Percentiles rank a stretch among this genome's conserved stretches.
Conservation (phyloP, 2,888 invertebrate genomes). For the Stenodema calcarata region DNA sequence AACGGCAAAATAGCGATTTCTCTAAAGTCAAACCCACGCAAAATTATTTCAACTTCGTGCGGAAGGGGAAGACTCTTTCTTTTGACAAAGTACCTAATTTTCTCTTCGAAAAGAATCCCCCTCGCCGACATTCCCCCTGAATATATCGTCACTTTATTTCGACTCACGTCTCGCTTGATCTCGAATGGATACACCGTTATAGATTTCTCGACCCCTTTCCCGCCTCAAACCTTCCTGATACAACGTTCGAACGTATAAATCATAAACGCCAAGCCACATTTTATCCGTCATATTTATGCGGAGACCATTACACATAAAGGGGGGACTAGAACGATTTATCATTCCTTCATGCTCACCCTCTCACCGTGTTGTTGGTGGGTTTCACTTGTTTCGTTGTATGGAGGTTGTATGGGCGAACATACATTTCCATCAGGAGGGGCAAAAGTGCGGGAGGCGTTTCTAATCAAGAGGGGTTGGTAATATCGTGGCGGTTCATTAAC, state of each 20-base stretch:
- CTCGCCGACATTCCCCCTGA: conserved; percentile 7
- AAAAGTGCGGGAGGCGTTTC: conserved; percentile 11
- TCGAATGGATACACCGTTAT: background rate
- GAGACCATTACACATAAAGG: conserved; percentile 43
- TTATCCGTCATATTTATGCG: conserved; percentile 40
- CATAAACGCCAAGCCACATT: conserved; percentile 40
- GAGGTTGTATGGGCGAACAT: background rate
- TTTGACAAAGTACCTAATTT: conserved; percentile 22
- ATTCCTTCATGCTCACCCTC: background rate
- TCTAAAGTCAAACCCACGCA: background rate
- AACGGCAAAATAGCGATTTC: background rate
- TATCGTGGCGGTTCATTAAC: conserved; percentile 34
- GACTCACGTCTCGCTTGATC: background rate
- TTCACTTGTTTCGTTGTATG: background rate
- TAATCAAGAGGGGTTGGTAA: conserved; percentile 32
- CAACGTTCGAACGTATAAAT: conserved; percentile 7
- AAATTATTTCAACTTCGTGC: background rate
- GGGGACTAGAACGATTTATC: conserved; percentile 19
- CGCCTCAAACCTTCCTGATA: background rate
- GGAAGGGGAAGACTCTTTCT: background rate
- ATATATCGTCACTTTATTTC: conserved; percentile 30
- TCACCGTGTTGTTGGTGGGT: background rate
- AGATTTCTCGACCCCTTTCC: background rate
- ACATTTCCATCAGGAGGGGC: conserved; percentile 32
- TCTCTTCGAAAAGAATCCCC: background rate